These are phyloP conservation scores for Charadrius vociferus DNA, from an alignment of 2,113 vertebrate species.

Conservation along the genomic window DNA sequence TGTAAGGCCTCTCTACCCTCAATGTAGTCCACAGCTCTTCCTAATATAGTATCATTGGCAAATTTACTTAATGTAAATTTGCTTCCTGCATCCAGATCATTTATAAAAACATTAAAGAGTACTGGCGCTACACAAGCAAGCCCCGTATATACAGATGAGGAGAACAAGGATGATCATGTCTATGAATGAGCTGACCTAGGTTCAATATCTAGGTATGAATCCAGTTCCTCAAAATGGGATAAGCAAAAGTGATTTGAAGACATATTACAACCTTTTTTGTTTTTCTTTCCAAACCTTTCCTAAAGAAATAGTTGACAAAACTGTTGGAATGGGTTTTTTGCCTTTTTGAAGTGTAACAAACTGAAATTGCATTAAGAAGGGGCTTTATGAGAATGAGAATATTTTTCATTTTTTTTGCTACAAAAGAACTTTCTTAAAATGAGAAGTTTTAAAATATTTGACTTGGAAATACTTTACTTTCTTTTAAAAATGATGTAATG, in stretches of 20 bases:
- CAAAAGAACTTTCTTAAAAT: not conserved
- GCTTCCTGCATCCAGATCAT: not conserved
- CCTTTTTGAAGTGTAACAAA: not conserved
- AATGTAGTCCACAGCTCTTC: not conserved
- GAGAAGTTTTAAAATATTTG: not conserved
- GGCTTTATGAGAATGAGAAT: not conserved
- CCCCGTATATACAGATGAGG: not conserved
- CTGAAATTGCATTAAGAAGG: not conserved
- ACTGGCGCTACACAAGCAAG: not conserved
- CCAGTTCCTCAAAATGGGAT: accelerated
- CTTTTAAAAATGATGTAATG: not conserved
- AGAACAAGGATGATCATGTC: not conserved
- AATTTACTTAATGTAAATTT: not conserved
- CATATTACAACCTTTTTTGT: not conserved
- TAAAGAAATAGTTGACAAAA: not conserved
- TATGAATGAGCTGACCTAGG: not conserved
- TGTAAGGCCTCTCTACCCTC: not conserved
- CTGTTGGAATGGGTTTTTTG: not conserved
- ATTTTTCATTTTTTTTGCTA: not conserved
- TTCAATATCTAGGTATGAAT: not conserved
- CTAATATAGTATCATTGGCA: not conserved
- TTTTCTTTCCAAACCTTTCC: not conserved
- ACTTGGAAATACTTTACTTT: not conserved
- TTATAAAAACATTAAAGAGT: not conserved
- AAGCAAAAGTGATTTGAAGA: not conserved